phyloP scores from a whole-genome alignment of 2,113 vertebrate genomes.

The Smithornis capensis region DNA sequence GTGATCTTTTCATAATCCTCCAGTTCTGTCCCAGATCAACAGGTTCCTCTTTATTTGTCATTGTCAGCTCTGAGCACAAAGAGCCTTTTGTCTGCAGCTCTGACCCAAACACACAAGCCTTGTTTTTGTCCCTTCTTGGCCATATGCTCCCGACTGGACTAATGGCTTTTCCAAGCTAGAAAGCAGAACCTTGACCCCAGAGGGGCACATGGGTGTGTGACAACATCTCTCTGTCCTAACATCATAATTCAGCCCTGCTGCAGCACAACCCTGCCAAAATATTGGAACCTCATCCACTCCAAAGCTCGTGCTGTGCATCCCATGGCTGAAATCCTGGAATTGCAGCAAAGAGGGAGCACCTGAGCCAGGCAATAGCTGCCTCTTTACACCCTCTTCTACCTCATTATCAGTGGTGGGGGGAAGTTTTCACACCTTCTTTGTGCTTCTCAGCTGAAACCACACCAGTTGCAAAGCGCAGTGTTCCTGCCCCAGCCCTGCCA shows the following conservation, averaged over 20 bases:
- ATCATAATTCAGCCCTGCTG: not conserved
- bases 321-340: not conserved
- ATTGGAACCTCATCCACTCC: not conserved
- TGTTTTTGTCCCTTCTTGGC: not conserved
- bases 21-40: slow-evolving; percentile 14
- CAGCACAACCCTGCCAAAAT: not conserved
- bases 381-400: not conserved
- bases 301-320: not conserved
- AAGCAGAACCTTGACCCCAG: slow-evolving; percentile 16
- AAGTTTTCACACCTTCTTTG: not conserved
- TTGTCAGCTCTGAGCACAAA: slow-evolving; percentile 28
- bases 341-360: not conserved
- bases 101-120: not conserved
- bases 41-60: slow-evolving; percentile 51
- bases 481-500: not conserved
- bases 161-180: not conserved
- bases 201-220: not conserved
- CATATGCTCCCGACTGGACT: not conserved
- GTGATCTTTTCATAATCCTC: slow-evolving; percentile 5
- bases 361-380: not conserved
- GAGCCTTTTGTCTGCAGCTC: slow-evolving; percentile 35
- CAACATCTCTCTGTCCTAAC: not conserved
- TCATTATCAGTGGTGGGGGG: not conserved
- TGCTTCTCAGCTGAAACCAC: not conserved
- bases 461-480: not conserved